phyloP scores from a whole-genome alignment of 2,888 invertebrate genomes.

The Xanthia icteritia region DNA sequence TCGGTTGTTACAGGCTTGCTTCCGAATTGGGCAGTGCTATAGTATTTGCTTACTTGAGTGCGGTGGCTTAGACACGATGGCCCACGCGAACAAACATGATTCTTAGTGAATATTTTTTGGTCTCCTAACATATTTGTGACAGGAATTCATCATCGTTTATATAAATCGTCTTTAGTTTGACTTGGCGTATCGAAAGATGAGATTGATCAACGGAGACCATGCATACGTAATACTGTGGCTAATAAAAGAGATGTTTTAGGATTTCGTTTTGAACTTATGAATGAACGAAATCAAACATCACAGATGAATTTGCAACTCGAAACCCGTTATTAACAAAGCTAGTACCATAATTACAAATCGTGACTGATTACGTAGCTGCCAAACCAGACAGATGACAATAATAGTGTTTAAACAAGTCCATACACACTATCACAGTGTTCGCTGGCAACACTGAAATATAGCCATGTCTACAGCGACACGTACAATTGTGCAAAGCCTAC shows the following conservation, averaged over 20 bases:
- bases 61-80: background rate
- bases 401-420: constrained; percentile 32
- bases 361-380: constrained; percentile 12
- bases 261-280: background rate
- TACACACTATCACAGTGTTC: constrained; percentile 19
- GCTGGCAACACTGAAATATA: constrained; percentile 39
- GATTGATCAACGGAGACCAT: background rate
- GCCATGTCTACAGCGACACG: constrained; percentile 44
- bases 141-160: background rate
- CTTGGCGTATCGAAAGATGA: background rate
- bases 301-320: too few species aligned
- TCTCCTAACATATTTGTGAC: background rate
- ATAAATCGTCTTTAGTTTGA: background rate
- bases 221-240: background rate
- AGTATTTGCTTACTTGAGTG: constrained; percentile 16
- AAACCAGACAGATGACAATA: constrained; percentile 19
- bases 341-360: constrained; percentile 10
- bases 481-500: constrained; percentile 66
- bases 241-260: background rate
- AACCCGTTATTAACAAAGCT: background rate
- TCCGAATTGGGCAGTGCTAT: background rate
- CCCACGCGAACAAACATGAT: background rate
- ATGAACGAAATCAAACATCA: background rate
- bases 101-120: background rate
- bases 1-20: background rate